Evolutionary conservation across 1,140 invertebrate genomes (phyloP), one percentile per base, ranked within the genome.

Genomic region (Mycetomoellerius zeteki): DNA sequence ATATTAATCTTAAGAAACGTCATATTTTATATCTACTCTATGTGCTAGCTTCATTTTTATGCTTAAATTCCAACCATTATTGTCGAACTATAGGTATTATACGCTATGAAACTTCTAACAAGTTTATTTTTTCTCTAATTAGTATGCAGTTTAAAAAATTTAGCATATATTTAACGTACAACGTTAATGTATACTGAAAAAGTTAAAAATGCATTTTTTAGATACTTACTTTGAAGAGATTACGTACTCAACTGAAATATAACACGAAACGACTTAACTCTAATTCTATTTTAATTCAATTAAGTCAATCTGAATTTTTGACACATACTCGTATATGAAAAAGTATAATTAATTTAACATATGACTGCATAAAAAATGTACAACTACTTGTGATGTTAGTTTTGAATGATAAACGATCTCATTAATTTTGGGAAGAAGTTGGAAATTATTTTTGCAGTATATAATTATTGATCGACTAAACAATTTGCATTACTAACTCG

Each of bases 351-450:
- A 47, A 62, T 47, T 62, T 7, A 43, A 62, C 12, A 12, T 43
- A 73, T 0, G 19, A 12, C 6, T 73, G 3, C 10, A 54, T 54
- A 21, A 30, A 12, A 21, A 60, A 43, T 19, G 21, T 58, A 24
- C 1, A 30, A 19, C 12, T 77, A 0, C 5, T 76, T 60, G 12
- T 7, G 62, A 47, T 62, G 3, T 64, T 47, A 21, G 3, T 52
- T 33, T n/a, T 10, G 3, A 50, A 65, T 5, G 10, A 65, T 65
- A 50, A 50, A 67, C 60, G 0, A 30, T 78, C 64, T 16, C 27
- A 65, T 80, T 52, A 69, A 80, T 67, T 80, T 33, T 37, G n/a
- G 0, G 30, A 69, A n/a, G 16, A 80, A 43, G 19, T 67, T 43
- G 1, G 10, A 5, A n/a, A 30, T n/a, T 67, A 43, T 72, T 81